phyloP scores from a whole-genome alignment of 2,113 vertebrate genomes.

The Zosterops borbonicus region DNA sequence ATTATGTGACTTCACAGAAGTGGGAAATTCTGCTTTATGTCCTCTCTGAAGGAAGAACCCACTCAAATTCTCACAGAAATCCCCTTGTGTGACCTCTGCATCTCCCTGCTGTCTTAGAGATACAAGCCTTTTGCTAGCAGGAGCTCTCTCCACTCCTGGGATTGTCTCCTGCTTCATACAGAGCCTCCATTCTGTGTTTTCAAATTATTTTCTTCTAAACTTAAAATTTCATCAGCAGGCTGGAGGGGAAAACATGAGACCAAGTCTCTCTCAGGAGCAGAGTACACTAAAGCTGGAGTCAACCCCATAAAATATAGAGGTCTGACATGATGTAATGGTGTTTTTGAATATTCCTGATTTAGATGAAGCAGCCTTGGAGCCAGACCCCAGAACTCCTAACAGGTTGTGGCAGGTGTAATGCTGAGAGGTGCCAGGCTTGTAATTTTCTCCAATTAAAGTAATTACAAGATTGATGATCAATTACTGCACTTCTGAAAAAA shows the following conservation, averaged over 20 bases:
- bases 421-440: background rate
- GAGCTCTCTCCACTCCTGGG: background rate
- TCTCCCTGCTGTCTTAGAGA: background rate
- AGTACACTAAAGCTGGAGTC: background rate
- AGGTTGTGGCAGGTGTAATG: background rate
- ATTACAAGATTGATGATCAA: slow-evolving; percentile 22
- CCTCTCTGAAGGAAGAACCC: background rate
- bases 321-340: background rate
- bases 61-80: background rate
- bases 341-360: background rate
- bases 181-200: background rate
- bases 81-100: background rate
- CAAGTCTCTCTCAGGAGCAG: background rate
- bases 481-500: slow-evolving; percentile 14
- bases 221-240: background rate
- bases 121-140: background rate
- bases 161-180: background rate
- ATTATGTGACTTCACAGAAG: background rate
- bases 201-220: background rate
- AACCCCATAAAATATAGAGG: background rate
- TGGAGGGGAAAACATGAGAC: background rate
- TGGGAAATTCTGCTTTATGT: background rate
- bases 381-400: background rate
- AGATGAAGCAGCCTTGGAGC: background rate
- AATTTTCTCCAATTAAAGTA: slow-evolving; percentile 46